phyloP scores from a whole-genome alignment of 2,113 vertebrate species.

The Rynchops niger region DNA sequence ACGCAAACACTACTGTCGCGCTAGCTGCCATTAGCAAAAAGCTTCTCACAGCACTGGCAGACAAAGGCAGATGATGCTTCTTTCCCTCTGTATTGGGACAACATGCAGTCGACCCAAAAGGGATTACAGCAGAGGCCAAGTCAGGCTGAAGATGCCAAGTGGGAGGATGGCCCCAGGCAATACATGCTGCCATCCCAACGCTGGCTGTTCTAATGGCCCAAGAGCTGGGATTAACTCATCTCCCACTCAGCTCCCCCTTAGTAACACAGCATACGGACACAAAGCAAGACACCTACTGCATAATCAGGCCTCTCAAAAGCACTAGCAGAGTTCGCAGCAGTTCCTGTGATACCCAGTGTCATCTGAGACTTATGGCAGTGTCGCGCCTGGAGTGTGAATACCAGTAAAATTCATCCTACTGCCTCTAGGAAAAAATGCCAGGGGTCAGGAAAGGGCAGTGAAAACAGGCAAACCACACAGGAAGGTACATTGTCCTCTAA shows the following conservation, averaged over 20 bases:
- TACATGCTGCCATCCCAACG: not conserved
- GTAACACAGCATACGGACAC: not conserved
- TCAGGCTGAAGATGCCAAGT: not conserved
- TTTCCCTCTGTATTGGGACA: not conserved
- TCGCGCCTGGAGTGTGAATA: constrained; percentile 10
- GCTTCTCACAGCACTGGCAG: not conserved
- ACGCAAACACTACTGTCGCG: fast-evolving
- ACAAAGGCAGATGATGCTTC: not conserved
- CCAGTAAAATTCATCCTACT: not conserved
- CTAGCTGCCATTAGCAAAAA: not conserved
- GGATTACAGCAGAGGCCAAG: not conserved
- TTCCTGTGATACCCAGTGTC: not conserved
- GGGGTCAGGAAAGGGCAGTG: constrained; percentile 54
- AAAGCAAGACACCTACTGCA: constrained; percentile 9
- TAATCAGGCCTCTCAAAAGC: not conserved
- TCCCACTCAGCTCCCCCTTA: not conserved
- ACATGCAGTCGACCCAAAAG: not conserved
- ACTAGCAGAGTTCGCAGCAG: not conserved
- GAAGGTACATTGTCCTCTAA: constrained; percentile 29
- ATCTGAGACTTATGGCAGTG: not conserved
- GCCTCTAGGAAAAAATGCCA: constrained; percentile 48
- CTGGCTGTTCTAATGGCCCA: not conserved
- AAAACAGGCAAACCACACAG: not conserved
- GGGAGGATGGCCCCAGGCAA: not conserved
- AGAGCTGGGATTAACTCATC: not conserved